Evolutionary conservation across 2,888 invertebrate genomes (phyloP), one percentile per base, ranked within the genome.

Genomic region (Melinopterus prodromus): DNA sequence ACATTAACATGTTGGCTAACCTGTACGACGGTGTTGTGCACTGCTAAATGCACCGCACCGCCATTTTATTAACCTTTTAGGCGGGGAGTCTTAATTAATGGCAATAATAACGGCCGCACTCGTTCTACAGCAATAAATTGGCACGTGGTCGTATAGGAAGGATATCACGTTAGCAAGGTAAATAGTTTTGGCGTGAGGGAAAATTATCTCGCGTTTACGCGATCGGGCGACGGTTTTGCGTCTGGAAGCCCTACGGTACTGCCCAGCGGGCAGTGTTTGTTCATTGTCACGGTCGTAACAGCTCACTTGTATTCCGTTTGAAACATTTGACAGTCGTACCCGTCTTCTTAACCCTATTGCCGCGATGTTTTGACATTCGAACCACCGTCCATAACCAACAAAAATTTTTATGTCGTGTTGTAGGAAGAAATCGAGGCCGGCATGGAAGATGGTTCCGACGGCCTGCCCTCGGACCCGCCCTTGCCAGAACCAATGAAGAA

Each of bases 11-110:
- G 84, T 83, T 84, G 84, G 84, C 82, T 82, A 82, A 83, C 83
- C 83, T 84, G 84, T 81, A 81, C 80, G 77, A 15, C 72, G 75
- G 77, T 69, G 36, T 79, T 80, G 71, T 81, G 80, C 77, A 78
- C 79, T 78, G 78, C 82, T 82, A 83, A 83, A 84, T 84, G 86
- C 84, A 26, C 26, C 12, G 53, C 7, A 86, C 86, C 88, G 89
- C 89, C 89, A 89, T 89, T 88, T 88, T 88, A 87, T 86, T 89
- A 89, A 89, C 88, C 88, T 89, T 88, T 87, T 87, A 87, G 88
- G 87, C 87, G 87, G 87, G 87, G 88, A 88, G 86, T 86, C 84
- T 85, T 85, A 84, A 84, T 84, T 85, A 85, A 74, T 79, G 79
- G 75, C 75, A 81, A 79, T 79, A 77, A 77, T 79, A 77, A 77